Conservation (phyloP, 2,888 invertebrate genomes). For the Flexamia atlantica region DNA sequence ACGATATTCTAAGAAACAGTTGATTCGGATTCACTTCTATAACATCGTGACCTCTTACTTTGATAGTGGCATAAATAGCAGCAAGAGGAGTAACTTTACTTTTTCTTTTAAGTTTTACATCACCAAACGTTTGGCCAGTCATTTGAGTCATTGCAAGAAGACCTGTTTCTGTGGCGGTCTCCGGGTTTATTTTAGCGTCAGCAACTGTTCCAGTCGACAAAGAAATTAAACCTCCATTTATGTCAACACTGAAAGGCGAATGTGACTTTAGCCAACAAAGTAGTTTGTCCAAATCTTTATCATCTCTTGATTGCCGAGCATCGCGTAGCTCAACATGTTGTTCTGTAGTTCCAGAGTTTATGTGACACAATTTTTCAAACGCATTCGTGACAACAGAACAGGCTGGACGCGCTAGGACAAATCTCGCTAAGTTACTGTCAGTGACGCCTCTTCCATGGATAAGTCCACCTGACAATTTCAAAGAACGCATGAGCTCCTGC, state of each 20-base stretch:
- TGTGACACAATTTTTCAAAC: conserved; percentile 69
- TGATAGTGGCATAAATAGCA: too few relatives aligned
- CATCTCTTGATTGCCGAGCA: conserved; percentile 71
- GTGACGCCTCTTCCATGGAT: conserved; percentile 70
- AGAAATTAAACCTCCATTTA: conserved; percentile 42
- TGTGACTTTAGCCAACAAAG: conserved; percentile 67
- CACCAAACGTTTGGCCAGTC: too few relatives aligned
- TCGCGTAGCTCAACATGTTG: conserved; percentile 71
- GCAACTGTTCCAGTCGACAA: too few relatives aligned
- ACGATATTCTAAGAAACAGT: too few relatives aligned
- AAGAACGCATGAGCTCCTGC: conserved; percentile 70
- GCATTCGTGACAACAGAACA: conserved; percentile 67
- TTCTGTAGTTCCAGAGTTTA: conserved; percentile 67
- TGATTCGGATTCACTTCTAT: too few relatives aligned
- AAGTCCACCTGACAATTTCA: conserved; percentile 70
- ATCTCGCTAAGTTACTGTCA: conserved; percentile 50
- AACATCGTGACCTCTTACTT: too few relatives aligned
- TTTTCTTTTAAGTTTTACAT: too few relatives aligned
- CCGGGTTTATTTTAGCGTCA: too few relatives aligned
- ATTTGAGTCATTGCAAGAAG: too few relatives aligned
- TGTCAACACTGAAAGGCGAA: conserved; percentile 36
- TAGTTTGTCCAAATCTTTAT: conserved; percentile 69
- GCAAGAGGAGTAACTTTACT: too few relatives aligned
- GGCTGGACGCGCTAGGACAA: conserved; percentile 66
- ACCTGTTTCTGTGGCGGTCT: too few relatives aligned